A percentile compares a stretch with the other conserved stretches of the same genome.
phyloP scores from a whole-genome alignment of 1,140 invertebrate species.

The Archivesica marissinica region DNA sequence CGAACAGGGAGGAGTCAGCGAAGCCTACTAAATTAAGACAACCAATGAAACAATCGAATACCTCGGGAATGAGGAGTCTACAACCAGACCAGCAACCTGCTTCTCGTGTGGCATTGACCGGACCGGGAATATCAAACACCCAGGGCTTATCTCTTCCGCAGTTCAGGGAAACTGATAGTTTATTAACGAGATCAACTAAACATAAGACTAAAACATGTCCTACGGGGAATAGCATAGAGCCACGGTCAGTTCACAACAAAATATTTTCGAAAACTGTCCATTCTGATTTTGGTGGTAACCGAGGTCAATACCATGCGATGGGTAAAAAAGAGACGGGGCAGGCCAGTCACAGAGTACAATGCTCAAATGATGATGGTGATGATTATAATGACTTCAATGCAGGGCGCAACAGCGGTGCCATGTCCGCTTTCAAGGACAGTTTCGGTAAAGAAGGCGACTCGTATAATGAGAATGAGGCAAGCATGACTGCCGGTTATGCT shows the following conservation, averaged over 20 bases:
- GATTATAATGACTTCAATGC: not conserved
- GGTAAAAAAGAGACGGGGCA: not conserved
- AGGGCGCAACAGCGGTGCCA: not conserved
- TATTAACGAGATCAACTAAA: not conserved
- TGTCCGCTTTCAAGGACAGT: not conserved
- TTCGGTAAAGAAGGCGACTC: not conserved
- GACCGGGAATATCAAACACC: not conserved
- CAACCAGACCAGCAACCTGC: not conserved
- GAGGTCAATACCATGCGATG: not conserved
- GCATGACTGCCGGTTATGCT: not conserved
- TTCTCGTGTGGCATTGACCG: not conserved
- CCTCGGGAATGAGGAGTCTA: not conserved
- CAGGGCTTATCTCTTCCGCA: not conserved
- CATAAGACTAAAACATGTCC: not conserved
- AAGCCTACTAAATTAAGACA: not conserved
- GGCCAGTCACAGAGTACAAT: not conserved
- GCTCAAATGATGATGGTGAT: not conserved
- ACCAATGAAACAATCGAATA: conserved; percentile 17
- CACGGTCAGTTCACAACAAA: not conserved
- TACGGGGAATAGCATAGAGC: not conserved
- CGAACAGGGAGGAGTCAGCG: not conserved
- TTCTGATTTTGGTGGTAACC: not conserved
- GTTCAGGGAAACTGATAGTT: not conserved
- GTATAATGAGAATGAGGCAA: conserved; percentile 13
- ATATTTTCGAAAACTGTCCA: not conserved